phyloP scores from a whole-genome alignment of 2,888 invertebrate species.

The Pocota personata region DNA sequence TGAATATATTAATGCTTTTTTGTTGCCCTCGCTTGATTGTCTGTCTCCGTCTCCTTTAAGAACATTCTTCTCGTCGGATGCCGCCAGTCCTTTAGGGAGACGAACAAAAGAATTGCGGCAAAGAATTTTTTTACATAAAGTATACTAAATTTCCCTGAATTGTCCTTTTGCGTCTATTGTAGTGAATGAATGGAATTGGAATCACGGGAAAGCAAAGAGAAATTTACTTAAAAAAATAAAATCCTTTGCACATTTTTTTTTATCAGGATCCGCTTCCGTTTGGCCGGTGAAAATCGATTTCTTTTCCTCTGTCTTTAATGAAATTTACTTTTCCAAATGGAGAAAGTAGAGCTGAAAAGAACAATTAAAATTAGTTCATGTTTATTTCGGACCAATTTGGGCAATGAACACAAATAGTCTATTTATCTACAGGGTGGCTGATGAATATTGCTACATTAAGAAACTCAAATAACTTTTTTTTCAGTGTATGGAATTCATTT shows the following conservation, averaged over 20 bases:
- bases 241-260: conserved; percentile 19
- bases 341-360: background rate
- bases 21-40: conserved; percentile 23
- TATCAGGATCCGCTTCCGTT: conserved; percentile 47
- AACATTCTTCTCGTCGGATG: conserved; percentile 20
- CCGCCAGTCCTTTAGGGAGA: conserved; percentile 37
- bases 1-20: conserved; percentile 46
- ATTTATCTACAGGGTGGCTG: too few relatives aligned
- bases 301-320: background rate
- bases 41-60: conserved; percentile 37
- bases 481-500: too few relatives aligned
- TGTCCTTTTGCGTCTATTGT: conserved; percentile 52
- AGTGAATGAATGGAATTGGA: conserved; percentile 52
- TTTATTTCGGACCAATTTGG: background rate
- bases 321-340: background rate
- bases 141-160: conserved; percentile 27
- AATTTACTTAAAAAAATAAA: background rate
- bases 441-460: too few relatives aligned
- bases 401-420: background rate
- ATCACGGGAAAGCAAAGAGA: conserved; percentile 36
- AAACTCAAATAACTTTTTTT: too few relatives aligned
- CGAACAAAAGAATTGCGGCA: conserved; percentile 40
- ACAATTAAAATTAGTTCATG: conserved; percentile 25
- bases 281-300: conserved; percentile 11
- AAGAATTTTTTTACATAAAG: conserved; percentile 13